These are phyloP conservation scores for Cerastoderma edule DNA, from an alignment of 2,888 invertebrate genomes.

Conservation along the genomic window DNA sequence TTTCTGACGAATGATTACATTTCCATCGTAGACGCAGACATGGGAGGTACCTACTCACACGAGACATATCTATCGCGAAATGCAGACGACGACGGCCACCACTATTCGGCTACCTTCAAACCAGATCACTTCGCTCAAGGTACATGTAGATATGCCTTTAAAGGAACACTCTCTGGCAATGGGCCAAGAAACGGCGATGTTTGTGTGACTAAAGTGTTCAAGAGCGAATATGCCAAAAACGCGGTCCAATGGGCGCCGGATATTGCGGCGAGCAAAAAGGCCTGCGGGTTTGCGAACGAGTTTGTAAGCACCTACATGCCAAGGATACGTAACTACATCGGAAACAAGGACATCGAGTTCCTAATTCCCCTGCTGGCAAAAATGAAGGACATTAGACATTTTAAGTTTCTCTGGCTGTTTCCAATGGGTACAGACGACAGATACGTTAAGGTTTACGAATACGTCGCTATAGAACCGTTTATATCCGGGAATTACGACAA, in stretches of 20 bases:
- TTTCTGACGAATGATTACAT: too few relatives aligned
- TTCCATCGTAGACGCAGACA: too few relatives aligned
- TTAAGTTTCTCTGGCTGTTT: conserved; percentile 31
- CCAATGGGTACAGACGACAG: conserved; percentile 19
- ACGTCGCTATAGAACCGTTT: conserved; percentile 38
- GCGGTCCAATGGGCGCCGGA: conserved; percentile 34
- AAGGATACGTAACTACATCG: conserved; percentile 19
- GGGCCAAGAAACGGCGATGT: conserved; percentile 26
- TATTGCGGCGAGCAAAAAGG: conserved; percentile 41
- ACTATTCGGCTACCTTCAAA: conserved; percentile 34
- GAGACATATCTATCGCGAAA: conserved; percentile 27
- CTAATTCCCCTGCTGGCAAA: conserved; percentile 36
- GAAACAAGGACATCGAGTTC: conserved; percentile 37
- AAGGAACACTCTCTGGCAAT: conserved; percentile 27
- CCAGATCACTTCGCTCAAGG: conserved; percentile 33
- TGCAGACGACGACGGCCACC: conserved; percentile 28
- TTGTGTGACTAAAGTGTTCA: conserved; percentile 39
- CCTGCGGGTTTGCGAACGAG: conserved; percentile 32
- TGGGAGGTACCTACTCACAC: conserved; percentile 22
- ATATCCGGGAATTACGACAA: conserved; percentile 31
- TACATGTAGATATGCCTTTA: conserved; percentile 34
- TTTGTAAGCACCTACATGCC: conserved; percentile 23
- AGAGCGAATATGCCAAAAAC: conserved; percentile 29
- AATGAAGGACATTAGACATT: conserved; percentile 29
- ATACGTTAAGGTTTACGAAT: conserved; percentile 29